phyloP scores from a whole-genome alignment of 2,113 vertebrate species.

The Morone chrysops region DNA sequence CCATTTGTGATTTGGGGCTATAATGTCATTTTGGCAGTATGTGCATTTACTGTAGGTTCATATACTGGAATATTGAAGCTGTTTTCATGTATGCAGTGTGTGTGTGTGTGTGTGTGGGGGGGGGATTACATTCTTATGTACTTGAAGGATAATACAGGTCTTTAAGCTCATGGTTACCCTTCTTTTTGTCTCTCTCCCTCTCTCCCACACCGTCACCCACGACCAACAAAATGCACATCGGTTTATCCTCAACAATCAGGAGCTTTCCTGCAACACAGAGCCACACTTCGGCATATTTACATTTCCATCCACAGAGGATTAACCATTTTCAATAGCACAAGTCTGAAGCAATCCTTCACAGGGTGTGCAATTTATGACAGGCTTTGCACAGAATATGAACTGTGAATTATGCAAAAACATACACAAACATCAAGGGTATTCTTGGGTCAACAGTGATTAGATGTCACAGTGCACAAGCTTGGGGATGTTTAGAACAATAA shows the following conservation, averaged over 20 bases:
- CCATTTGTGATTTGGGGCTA: too few species aligned
- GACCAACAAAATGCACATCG: constrained; percentile 48
- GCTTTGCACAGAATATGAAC: constrained; percentile 56
- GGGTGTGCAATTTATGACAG: constrained; percentile 52
- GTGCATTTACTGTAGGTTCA: constrained; percentile 21
- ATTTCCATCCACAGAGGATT: constrained; percentile 73
- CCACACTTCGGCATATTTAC: constrained; percentile 62
- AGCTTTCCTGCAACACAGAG: constrained; percentile 52
- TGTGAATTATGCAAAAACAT: constrained; percentile 61
- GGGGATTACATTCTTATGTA: constrained; percentile 49
- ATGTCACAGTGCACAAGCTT: constrained; percentile 51
- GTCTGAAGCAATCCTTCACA: constrained; percentile 61
- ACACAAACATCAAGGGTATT: constrained; percentile 67
- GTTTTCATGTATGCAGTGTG: constrained; percentile 14
- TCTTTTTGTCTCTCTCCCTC: constrained; percentile 17
- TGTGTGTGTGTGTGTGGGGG: constrained; percentile 13
- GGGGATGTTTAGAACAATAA: constrained; percentile 53
- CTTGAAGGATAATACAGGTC: constrained; percentile 42
- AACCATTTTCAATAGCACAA: constrained; percentile 60
- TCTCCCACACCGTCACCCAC: constrained; percentile 59
- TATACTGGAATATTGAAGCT: constrained; percentile 4
- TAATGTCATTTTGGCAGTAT: background rate
- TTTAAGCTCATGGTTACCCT: constrained; percentile 36
- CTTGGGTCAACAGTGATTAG: constrained; percentile 66
- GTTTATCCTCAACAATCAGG: constrained; percentile 65